phyloP scores from a whole-genome alignment of 2,113 vertebrate genomes.

The Piprites chloris region DNA sequence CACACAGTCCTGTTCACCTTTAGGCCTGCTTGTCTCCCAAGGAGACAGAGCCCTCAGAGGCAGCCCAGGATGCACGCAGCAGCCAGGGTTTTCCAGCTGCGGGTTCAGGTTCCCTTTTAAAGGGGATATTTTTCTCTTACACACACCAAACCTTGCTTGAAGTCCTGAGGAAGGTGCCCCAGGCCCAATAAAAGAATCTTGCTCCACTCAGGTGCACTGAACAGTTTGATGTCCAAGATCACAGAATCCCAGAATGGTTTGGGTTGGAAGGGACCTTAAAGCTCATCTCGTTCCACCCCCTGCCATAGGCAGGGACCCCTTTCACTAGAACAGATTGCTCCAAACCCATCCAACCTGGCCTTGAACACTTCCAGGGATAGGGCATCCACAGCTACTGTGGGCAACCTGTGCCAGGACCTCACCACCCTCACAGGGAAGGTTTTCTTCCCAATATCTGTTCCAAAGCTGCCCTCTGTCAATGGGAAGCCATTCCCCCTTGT shows the following conservation, averaged over 20 bases:
- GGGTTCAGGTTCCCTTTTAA: neutral
- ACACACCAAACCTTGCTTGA: rapidly evolving
- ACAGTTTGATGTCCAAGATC: neutral
- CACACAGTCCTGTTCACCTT: rapidly evolving
- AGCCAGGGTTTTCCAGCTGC: neutral
- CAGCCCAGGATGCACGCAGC: neutral
- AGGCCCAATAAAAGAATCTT: too few species aligned
- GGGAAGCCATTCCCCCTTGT: neutral
- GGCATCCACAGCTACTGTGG: neutral
- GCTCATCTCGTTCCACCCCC: rapidly evolving
- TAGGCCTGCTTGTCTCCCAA: rapidly evolving
- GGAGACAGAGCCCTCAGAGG: neutral
- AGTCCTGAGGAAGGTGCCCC: neutral
- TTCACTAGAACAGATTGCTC: neutral
- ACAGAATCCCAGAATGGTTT: neutral
- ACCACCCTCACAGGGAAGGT: neutral
- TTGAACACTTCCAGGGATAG: neutral
- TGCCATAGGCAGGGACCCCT: neutral
- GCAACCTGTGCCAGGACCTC: neutral
- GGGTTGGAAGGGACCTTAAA: neutral
- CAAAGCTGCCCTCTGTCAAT: rapidly evolving
- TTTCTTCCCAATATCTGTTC: neutral
- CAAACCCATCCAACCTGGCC: neutral
- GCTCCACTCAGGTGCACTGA: rapidly evolving
- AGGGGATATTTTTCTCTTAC: neutral